A percentile compares a stretch with the other conserved stretches of the same genome.
These are phyloP conservation scores for Phyllostomus discolor DNA, from an alignment of 2,113 vertebrate species.

Conservation along the genomic window DNA sequence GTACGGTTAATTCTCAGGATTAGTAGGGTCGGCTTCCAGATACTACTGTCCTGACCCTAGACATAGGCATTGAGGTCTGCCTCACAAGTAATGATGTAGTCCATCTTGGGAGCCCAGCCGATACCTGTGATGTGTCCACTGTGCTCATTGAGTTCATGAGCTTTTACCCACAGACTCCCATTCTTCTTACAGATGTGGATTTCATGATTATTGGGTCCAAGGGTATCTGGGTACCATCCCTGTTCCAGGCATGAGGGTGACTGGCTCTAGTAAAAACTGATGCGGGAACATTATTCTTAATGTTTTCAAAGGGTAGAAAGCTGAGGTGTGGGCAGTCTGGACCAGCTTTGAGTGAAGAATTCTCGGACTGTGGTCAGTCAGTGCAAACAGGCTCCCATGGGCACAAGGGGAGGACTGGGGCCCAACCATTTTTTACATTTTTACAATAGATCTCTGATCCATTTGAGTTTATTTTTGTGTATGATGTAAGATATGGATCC, in stretches of 20 bases:
- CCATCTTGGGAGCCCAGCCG: conserved; percentile 98
- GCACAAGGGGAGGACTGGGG: not conserved
- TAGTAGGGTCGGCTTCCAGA: conserved; percentile 97
- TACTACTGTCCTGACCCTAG: conserved; percentile 96
- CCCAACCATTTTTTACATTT: not conserved
- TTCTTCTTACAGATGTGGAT: conserved; percentile 99
- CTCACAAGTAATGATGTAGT: conserved; percentile 97
- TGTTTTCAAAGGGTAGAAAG: not conserved
- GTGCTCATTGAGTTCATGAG: conserved; percentile 96
- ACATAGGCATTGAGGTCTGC: conserved; percentile 97
- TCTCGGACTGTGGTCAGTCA: not conserved
- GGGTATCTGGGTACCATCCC: conserved; percentile 85
- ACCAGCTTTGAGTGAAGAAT: not conserved
- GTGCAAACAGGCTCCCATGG: not conserved
- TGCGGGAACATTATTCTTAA: not conserved
- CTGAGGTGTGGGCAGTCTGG: not conserved
- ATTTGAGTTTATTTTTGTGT: not conserved
- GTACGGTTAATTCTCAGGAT: conserved; percentile 97
- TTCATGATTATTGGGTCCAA: conserved; percentile 98
- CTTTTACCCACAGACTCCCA: conserved; percentile 95
- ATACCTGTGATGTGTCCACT: conserved; percentile 99
- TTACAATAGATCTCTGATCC: not conserved
- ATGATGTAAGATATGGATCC: not conserved
- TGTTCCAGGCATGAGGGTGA: not conserved
- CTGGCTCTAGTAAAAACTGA: not conserved